phyloP scores from a whole-genome alignment of 2,797 vertebrate genomes.

The Oreonectes daqikongensis region DNA sequence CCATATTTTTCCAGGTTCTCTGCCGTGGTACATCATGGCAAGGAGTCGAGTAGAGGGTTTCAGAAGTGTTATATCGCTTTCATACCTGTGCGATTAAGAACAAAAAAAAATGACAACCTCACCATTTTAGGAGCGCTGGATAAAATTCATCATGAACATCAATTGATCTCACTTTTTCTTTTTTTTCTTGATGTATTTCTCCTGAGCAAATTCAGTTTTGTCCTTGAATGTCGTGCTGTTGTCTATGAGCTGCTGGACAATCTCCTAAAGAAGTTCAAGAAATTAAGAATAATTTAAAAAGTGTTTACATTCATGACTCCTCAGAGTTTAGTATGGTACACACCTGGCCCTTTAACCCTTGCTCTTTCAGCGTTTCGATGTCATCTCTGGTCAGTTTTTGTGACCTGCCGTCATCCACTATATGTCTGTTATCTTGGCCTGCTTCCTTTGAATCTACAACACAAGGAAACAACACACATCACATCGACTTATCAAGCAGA shows the following conservation, averaged over 20 bases:
- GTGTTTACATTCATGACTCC: background rate
- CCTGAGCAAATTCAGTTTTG: slow-evolving; percentile 97
- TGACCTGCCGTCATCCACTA: slow-evolving; percentile 95
- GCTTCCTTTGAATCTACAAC: slow-evolving; percentile 87
- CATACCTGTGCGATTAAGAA: slow-evolving; percentile 80
- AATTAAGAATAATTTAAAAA: background rate
- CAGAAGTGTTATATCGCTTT: slow-evolving; percentile 86
- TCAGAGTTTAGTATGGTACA: background rate
- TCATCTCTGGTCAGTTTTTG: slow-evolving; percentile 97
- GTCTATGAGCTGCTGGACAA: slow-evolving; percentile 94
- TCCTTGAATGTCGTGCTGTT: slow-evolving; percentile 95
- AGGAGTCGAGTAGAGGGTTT: slow-evolving; percentile 92
- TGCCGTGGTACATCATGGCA: slow-evolving; percentile 95
- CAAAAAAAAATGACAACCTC: slow-evolving; percentile 1
- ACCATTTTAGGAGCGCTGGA: background rate
- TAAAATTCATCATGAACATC: background rate
- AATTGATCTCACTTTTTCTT: slow-evolving; percentile 90
- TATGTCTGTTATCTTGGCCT: slow-evolving; percentile 96
- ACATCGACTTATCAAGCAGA: background rate
- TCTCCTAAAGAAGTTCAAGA: slow-evolving; percentile 80
- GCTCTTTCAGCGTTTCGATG: slow-evolving; percentile 95
- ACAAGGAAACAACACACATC: background rate
- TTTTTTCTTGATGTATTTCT: slow-evolving; percentile 99
- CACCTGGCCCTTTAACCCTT: slow-evolving; percentile 96
- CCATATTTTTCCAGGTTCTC: slow-evolving; percentile 98